Percentiles rank a stretch among this genome's conserved stretches.
These are phyloP conservation scores for Neopipo cinnamomea DNA, from an alignment of 2,113 vertebrate genomes.

Conservation along the genomic window DNA sequence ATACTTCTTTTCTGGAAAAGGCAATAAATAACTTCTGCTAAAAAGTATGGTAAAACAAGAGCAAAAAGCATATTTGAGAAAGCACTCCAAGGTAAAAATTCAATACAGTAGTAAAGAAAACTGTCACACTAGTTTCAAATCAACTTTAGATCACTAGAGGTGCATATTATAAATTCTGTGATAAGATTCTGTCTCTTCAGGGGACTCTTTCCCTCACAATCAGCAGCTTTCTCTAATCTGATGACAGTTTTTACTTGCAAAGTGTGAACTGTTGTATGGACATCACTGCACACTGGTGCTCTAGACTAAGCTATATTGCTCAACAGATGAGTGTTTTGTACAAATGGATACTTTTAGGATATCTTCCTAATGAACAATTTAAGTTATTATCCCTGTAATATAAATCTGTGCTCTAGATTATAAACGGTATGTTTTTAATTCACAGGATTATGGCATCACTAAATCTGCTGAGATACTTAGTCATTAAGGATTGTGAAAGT, in stretches of 20 bases:
- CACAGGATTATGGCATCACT: constrained; percentile 91
- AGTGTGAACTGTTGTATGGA: not conserved
- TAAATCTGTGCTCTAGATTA: not conserved
- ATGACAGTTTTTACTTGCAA: not conserved
- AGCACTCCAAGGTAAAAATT: not conserved
- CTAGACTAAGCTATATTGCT: not conserved
- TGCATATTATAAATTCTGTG: not conserved
- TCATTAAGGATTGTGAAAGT: constrained; percentile 83
- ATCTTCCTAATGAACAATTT: not conserved
- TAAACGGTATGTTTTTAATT: constrained; percentile 49
- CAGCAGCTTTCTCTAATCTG: not conserved
- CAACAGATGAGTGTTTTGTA: not conserved
- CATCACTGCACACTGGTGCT: not conserved
- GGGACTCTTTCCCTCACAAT: not conserved
- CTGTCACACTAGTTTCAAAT: not conserved
- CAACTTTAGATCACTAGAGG: not conserved
- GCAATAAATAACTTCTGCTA: not conserved
- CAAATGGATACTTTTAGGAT: not conserved
- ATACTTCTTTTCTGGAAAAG: not conserved
- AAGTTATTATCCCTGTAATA: not conserved
- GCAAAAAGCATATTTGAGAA: not conserved
- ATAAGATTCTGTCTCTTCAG: not conserved
- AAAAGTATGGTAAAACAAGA: not conserved
- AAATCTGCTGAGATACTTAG: constrained; percentile 88
- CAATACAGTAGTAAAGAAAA: not conserved